Base-by-base conservation (phyloP, 2,888 invertebrate species). In the Mimachlamys varia region DNA sequence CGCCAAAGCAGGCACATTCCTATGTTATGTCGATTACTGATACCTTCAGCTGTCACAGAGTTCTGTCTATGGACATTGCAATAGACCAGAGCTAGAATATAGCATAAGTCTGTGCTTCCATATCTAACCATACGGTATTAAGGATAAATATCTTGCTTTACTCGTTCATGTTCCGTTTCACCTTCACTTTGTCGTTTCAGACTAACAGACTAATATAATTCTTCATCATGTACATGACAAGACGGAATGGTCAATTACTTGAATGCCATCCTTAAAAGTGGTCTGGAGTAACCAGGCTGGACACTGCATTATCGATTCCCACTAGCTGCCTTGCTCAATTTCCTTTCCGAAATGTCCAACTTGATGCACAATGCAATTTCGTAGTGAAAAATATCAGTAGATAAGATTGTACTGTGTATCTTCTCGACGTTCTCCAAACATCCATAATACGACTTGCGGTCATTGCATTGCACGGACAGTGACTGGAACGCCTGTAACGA, bases 151-250 rank as follows among this genome's bases (percentile, higher is more conserved):
- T 22, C n/a, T 58, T 22, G 19, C 58, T 19, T 22, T 22, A 58
- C 58, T 58, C n/a, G 22, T 10, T 19, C 7, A 76, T 33, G 76
- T 5, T 22, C 13, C 27, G 33, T 33, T 1, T 27, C 76, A 33
- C 33, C 27, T 33, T 17, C 33, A 76, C 33, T 33, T 33, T 76
- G 76, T 76, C 76, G 33, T 13, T 27, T 10, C 76, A 76, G 27
- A 76, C 76, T 5, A 76, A 62, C 76, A 76, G 27, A 76, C 76
- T 5, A 76, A 62, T 62, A 2, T 27, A 62, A 76, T 27, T 76
- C 76, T 76, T 76, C 76, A 76, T 76, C 76, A 76, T 76, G 33
- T 4, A 22, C 76, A 76, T 33, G 76, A 76, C 76, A 33, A 76
- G 27, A 27, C 7, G 76, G 33, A 33, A 76, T 76, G 76, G 76